A percentile compares a stretch with the other conserved stretches of the same genome.
Conservation (phyloP, 2,888 invertebrate species). For the Cheilosia soror region DNA sequence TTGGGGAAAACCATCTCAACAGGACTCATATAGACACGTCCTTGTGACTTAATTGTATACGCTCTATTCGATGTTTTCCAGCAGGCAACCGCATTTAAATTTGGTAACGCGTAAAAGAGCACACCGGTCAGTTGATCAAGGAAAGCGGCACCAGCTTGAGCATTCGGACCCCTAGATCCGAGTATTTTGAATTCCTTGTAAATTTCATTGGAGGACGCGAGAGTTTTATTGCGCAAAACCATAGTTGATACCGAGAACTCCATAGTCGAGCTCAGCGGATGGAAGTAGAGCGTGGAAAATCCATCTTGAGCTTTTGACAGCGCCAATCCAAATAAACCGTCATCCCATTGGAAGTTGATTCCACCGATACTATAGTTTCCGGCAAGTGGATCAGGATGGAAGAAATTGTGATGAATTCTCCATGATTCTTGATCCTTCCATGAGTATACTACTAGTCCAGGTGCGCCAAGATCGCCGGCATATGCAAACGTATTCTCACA, state of each 20-base stretch:
- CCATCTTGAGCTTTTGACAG: constrained; percentile 88
- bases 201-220: constrained; percentile 84
- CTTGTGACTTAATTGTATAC: constrained; percentile 89
- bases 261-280: constrained; percentile 90
- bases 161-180: constrained; percentile 89
- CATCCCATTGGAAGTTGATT: constrained; percentile 89
- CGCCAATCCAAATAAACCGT: constrained; percentile 90
- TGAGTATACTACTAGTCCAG: constrained; percentile 90
- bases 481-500: constrained; percentile 90
- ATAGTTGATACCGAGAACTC: constrained; percentile 91
- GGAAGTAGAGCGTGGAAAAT: constrained; percentile 90
- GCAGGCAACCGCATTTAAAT: constrained; percentile 90
- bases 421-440: constrained; percentile 89
- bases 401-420: constrained; percentile 89
- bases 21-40: constrained; percentile 89
- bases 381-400: constrained; percentile 89
- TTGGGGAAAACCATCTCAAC: constrained; percentile 90
- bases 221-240: constrained; percentile 86
- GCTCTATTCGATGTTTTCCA: constrained; percentile 89
- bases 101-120: constrained; percentile 90
- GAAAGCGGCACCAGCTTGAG: constrained; percentile 90
- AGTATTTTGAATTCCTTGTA: constrained; percentile 88
- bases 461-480: constrained; percentile 88
- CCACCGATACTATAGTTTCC: constrained; percentile 90
- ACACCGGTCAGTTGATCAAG: constrained; percentile 89